A percentile compares a stretch with the other conserved stretches of the same genome.
Evolutionary conservation across 2,797 vertebrate genomes (phyloP).

Genomic region (Furcifer pardalis): DNA sequence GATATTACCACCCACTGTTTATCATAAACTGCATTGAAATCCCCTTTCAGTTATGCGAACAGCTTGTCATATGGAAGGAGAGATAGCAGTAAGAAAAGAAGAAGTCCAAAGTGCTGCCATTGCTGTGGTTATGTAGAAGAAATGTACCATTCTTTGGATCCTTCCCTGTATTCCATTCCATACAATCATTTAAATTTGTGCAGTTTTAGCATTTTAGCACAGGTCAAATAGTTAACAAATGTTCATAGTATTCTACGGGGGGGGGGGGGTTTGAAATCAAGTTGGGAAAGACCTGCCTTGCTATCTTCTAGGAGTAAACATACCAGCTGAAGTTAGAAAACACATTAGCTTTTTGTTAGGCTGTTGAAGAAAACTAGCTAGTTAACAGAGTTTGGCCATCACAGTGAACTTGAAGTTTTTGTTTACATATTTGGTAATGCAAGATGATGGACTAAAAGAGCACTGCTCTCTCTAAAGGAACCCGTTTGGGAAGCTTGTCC

Average conservation of each 20-base stretch:
- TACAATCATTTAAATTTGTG: not conserved
- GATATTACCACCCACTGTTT: too few species aligned
- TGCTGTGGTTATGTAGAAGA: not conserved
- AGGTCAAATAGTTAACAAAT: too few species aligned
- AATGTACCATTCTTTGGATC: not conserved
- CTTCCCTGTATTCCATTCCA: not conserved
- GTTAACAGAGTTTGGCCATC: not conserved
- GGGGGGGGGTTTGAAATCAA: not conserved
- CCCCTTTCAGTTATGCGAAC: not conserved
- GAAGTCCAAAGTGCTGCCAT: not conserved
- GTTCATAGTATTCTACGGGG: not conserved
- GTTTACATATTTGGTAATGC: too few species aligned
- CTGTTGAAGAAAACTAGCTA: not conserved
- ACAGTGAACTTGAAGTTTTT: not conserved
- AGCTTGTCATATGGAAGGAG: not conserved
- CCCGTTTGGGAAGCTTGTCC: not conserved
- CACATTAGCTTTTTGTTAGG: too few species aligned
- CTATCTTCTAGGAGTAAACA: not conserved
- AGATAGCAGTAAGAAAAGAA: not conserved
- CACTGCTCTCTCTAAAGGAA: not conserved
- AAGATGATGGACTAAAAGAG: too few species aligned
- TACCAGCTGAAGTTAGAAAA: not conserved
- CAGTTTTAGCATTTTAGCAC: not conserved
- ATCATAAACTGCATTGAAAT: not conserved
- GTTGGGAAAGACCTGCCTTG: not conserved